Evolutionary conservation across 2,113 vertebrate species (phyloP).

Genomic region (Columbina picui): DNA sequence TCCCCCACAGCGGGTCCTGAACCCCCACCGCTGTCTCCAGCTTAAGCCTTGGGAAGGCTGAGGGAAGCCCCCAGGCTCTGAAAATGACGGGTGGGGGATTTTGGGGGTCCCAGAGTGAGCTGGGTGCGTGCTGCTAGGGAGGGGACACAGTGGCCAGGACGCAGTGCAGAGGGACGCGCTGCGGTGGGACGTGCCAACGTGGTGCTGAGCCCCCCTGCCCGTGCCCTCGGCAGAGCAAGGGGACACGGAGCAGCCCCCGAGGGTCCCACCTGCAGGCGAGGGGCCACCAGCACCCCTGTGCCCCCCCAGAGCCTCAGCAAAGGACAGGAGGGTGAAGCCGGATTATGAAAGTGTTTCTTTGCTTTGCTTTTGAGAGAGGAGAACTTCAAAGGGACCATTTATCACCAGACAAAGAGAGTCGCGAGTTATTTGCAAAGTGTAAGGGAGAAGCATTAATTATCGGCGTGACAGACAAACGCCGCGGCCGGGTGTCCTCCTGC

Average conservation of each 20-base stretch:
- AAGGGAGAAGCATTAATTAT: conserved; percentile 54
- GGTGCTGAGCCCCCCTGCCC: not conserved
- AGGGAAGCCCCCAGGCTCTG: not conserved
- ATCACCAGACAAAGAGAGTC: conserved; percentile 58
- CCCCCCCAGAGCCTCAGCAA: not conserved
- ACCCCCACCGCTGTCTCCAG: rapidly evolving
- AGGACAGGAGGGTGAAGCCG: not conserved
- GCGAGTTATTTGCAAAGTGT: conserved; percentile 44
- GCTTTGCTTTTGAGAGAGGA: conserved; percentile 61
- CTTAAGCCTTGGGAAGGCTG: rapidly evolving
- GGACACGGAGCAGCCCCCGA: not conserved
- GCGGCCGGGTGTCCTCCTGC: conserved; percentile 20
- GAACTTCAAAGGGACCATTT: conserved; percentile 64
- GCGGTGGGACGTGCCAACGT: rapidly evolving
- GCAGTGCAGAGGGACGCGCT: rapidly evolving
- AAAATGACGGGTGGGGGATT: not conserved
- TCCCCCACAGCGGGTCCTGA: not conserved
- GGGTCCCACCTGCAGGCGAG: not conserved
- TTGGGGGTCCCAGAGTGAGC: not conserved
- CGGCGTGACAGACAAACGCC: not conserved
- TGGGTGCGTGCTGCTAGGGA: rapidly evolving
- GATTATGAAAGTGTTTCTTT: conserved; percentile 62
- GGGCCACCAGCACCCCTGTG: not conserved
- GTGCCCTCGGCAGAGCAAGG: not conserved
- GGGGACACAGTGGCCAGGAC: not conserved